A percentile compares a stretch with the other conserved stretches of the same genome.
These are phyloP conservation scores for Maccullochella peelii DNA, from an alignment of 2,113 vertebrate genomes.

Conservation along the genomic window DNA sequence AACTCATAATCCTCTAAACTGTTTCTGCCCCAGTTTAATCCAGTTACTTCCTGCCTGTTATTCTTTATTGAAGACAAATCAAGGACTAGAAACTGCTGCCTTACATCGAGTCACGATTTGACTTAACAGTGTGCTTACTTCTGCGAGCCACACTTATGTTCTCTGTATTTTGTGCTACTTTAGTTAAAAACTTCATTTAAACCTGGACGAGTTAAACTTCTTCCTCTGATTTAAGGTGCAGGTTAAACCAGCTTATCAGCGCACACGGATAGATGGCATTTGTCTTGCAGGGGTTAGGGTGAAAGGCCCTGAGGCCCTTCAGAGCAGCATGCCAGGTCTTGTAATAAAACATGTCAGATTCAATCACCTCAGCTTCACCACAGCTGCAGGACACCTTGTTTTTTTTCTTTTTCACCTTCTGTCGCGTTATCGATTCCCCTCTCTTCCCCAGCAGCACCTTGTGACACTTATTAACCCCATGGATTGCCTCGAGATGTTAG, in stretches of 20 bases:
- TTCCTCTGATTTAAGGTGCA: conserved; percentile 17
- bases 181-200: not conserved
- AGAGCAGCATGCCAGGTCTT: conserved; percentile 33
- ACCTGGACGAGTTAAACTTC: not conserved
- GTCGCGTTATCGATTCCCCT: conserved; percentile 64
- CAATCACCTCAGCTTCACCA: conserved; percentile 61
- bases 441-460: conserved; percentile 23
- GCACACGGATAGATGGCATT: conserved; percentile 23
- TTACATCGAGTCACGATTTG: not conserved
- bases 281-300: conserved; percentile 46
- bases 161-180: not conserved
- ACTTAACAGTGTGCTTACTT: not conserved
- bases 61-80: not conserved
- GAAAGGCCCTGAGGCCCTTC: conserved; percentile 25
- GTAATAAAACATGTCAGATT: conserved; percentile 70
- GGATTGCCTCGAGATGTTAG: conserved; percentile 29
- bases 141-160: no score
- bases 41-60: not conserved
- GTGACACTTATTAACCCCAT: conserved; percentile 62
- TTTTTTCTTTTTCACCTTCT: conserved; percentile 40
- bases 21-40: not conserved
- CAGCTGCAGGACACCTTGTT: conserved; percentile 54
- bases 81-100: not conserved
- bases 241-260: conserved; percentile 20
- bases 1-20: not conserved